Evolutionary conservation across 2,888 invertebrate genomes (phyloP), one percentile per base, ranked within the genome.

Genomic region (Melangyna quadrimaculata): DNA sequence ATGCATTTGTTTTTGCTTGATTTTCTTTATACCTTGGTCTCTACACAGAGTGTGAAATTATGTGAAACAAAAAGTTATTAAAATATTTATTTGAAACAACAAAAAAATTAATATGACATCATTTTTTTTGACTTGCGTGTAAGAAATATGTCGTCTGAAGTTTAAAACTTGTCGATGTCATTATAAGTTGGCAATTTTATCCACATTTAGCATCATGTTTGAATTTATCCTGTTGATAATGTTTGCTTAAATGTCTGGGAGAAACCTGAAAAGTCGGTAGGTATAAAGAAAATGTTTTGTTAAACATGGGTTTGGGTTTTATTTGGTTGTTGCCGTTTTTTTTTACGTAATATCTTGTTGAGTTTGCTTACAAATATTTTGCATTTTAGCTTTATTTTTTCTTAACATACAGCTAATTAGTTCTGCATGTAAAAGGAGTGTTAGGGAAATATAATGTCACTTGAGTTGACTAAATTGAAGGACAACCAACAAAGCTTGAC

Each of bases 231-330:
- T 55, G 29, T 32, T 12, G n/a, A n/a, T 43, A 65, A 59, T 59
- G 37, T 73, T 73, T 61, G 61, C 73, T 61, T 48, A 48, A n/a
- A 37, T 73, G 73, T 53, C 73, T 73, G 17, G 17, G 40, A 63
- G 43, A 71, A 63, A 78, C 70, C 63, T 61, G 78, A 59, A 78
- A 70, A 70, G 35, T 51, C 17, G 14, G 22, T 35, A 59, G 24
- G 0, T 12, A 12, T 14, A 14, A 0, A 9, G 48, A 48, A 40
- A 53, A 14, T 61, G 59, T 69, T 51, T 27, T 69, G 63, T 61
- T 51, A 27, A 65, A 37, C 32, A 12, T 22, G 1, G 32, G 37
- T 19, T 35, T 19, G n/a, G 51, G 9, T 37, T 53, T 19, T 1
- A 40, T 40, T 40, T 40, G 14, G 22, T 12, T 43, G 9, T 35